Evolutionary conservation across 1,140 invertebrate genomes (phyloP), one percentile per base, ranked within the genome.

Genomic region (Nomia melanderi): DNA sequence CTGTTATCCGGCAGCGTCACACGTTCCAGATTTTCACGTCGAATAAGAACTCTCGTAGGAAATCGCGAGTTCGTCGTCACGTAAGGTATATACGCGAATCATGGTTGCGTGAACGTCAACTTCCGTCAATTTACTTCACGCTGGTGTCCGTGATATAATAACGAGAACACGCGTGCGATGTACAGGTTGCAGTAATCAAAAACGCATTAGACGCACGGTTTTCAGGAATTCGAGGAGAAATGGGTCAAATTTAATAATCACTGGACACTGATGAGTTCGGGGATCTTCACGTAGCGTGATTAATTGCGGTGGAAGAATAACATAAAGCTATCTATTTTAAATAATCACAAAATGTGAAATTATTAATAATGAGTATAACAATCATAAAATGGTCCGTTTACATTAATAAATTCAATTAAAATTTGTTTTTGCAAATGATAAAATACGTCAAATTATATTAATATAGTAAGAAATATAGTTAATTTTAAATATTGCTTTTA

Each of bases 121-220:
- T 82, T 81, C 73, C 80, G 33, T 66, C 73, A 29, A 82, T 81
- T 71, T 66, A 27, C 47, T 41, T 75, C 17, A 39, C 23, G n/a
- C 44, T 23, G 20, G 7, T 41, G 33, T 44, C 17, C 25, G 14
- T 31, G 59, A 17, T 33, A 56, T 33, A 57, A 53, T 39, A 73
- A 64, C 11, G 36, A 11, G 7, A 27, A 5, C 23, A 27, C 53
- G 3, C 29, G 39, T 59, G 31, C 67, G n/a, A 33, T 6, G 54
- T 23, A 14, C 27, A 17, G 39, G n/a, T 47, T 17, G 23, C 11
- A 23, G 47, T 39, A 36, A 73, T 73, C 70, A 53, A 64, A 73
- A 73, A 54, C 23, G 4, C 59, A 64, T 53, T 64, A 64, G 3
- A 72, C 7, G 39, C 36, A 7, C 39, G 29, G 14, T 33, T 6